phyloP scores from a whole-genome alignment of 2,113 vertebrate species.

The Planiliza haematocheilus region DNA sequence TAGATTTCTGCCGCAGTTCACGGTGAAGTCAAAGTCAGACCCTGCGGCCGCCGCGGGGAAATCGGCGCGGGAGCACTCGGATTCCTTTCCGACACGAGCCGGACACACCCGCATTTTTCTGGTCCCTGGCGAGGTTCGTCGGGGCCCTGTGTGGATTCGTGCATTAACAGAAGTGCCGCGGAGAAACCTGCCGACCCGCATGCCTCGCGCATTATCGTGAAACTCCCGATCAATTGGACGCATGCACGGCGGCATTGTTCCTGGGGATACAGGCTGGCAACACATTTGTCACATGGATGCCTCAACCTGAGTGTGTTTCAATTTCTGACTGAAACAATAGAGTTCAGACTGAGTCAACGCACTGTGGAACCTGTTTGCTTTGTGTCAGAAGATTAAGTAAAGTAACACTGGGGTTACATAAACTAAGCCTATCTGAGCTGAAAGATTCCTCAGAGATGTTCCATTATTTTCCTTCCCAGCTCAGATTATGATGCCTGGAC shows the following conservation, averaged over 20 bases:
- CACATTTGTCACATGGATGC: conserved; percentile 17
- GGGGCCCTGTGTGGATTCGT: background rate
- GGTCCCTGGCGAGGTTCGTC: background rate
- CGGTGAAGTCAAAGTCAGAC: conserved; percentile 18
- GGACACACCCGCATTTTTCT: conserved; percentile 31
- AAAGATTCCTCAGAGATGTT: no score
- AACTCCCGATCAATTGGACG: conserved; percentile 7
- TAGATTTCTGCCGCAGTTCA: conserved; percentile 8
- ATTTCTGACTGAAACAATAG: background rate
- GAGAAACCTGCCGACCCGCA: conserved; percentile 64
- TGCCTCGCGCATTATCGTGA: conserved; percentile 21
- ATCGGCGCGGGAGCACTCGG: background rate
- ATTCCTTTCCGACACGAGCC: background rate
- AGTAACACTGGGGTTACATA: background rate
- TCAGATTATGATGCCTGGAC: no score
- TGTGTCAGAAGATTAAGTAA: no score
- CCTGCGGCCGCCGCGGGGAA: background rate
- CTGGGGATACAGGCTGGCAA: conserved; percentile 1
- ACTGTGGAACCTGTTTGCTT: background rate
- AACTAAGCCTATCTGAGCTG: background rate
- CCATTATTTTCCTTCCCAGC: no score
- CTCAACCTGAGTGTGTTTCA: background rate
- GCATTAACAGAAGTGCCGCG: background rate
- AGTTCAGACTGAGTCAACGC: conserved; percentile 13
- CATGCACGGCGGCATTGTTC: background rate